Evolutionary conservation across 2,113 vertebrate genomes (phyloP), one percentile per base, ranked within the genome.

Genomic region (Fregetta grallaria): DNA sequence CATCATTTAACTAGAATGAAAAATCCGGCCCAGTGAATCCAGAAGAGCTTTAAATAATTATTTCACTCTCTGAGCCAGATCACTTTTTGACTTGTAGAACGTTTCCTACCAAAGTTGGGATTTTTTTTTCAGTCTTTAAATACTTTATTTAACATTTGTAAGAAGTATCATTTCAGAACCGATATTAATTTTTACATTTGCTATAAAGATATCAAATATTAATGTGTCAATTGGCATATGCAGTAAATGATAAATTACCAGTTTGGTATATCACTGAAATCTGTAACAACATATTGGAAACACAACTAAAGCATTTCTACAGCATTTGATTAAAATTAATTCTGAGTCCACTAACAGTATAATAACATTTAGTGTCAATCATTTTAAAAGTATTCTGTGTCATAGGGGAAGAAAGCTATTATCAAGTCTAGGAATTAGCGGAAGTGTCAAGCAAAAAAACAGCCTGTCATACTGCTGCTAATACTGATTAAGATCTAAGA

Each of bases 351-450:
- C 87, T 96, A 98, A 95, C 79, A 97, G 66, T 83, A 83, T 94
- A 97, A 98, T 98, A 98, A 97, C 83, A 97, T 97, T 98, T 94
- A 96, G 53, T 92, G 98, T 97, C 98, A 98, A 97, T 98, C 97
- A 98, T 96, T 97, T 97, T 49, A 86, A 98, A 98, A 97, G n/a
- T 75, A 78, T 92, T 97, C 72, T 86, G 34, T 97, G 93, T 98
- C 92, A 96, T 84, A 90, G 66, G 73, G 90, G 88, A 98, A 90
- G 92, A 97, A 97, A 98, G 93, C 92, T 94, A 95, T 98, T 98
- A 98, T 96, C 86, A 97, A 96, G 84, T 62, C 55, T 82, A 95
- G 96, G 88, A 98, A 97, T 98, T 97, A 98, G 92, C 3, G 4
- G 55, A 97, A 97, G 80, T 92, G 90, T 93, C 96, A 97, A 91